Evolutionary conservation across 2,797 vertebrate species (phyloP).

Genomic region (Malurus splendens): DNA sequence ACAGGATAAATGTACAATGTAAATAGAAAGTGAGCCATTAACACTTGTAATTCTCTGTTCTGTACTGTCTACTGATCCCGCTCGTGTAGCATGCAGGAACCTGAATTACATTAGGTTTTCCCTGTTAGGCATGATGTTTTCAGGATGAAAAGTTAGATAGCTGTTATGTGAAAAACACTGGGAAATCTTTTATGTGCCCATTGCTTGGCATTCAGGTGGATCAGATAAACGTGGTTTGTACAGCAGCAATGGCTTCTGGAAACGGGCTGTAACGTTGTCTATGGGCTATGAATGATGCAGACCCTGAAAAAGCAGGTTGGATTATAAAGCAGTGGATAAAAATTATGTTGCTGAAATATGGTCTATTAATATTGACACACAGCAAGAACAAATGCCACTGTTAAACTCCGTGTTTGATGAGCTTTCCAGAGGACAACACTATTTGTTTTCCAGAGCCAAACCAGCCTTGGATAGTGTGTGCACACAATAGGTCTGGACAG

Average conservation of each 20-base stretch:
- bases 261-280: not conserved
- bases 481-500: not conserved
- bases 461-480: not conserved
- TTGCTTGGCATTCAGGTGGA: constrained; percentile 38
- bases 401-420: constrained; percentile 22
- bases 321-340: constrained; percentile 48
- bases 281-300: not conserved
- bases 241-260: constrained; percentile 23
- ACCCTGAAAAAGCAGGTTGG: constrained; percentile 9
- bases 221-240: not conserved
- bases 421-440: not conserved
- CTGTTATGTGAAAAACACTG: constrained; percentile 33
- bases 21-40: constrained; percentile 50
- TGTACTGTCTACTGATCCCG: not conserved
- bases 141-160: constrained; percentile 29
- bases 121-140: constrained; percentile 54
- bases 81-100: constrained; percentile 11
- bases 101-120: constrained; percentile 42
- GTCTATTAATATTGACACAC: constrained; percentile 38
- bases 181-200: not conserved
- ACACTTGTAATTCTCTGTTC: not conserved
- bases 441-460: constrained; percentile 30
- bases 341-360: constrained; percentile 45
- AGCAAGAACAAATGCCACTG: constrained; percentile 28
- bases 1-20: constrained; percentile 25